phyloP scores from a whole-genome alignment of 2,888 invertebrate genomes.

The Leptinotarsa juncta region DNA sequence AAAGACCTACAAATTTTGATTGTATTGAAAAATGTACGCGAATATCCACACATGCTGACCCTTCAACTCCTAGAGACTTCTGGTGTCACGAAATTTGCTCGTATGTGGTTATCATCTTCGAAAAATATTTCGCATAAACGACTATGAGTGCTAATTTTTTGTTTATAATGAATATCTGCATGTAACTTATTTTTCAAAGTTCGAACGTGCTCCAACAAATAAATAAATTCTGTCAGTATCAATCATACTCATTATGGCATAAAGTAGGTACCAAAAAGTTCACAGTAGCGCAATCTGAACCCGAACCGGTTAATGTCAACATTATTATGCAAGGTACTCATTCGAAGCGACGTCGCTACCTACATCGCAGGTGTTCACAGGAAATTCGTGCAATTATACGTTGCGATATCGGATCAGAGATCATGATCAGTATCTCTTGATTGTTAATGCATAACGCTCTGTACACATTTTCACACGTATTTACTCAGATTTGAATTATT shows the following conservation, averaged over 20 bases:
- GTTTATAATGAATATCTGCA: too few relatives aligned
- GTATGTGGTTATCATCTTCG: too few relatives aligned
- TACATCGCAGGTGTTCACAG: conserved; percentile 17
- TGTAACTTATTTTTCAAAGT: too few relatives aligned
- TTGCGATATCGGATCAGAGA: conserved; percentile 12
- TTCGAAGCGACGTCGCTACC: conserved; percentile 2
- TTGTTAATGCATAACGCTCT: conserved; percentile 4
- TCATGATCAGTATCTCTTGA: conserved; percentile 16
- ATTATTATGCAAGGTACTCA: conserved; percentile 16
- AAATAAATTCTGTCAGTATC: background rate
- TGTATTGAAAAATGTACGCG: too few relatives aligned
- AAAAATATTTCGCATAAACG: too few relatives aligned
- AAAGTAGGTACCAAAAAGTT: background rate
- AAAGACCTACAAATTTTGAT: too few relatives aligned
- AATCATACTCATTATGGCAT: background rate
- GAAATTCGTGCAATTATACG: conserved; percentile 19
- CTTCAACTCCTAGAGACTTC: too few relatives aligned
- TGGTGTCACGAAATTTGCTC: too few relatives aligned
- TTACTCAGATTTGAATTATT: background rate
- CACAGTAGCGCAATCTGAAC: conserved; percentile 1
- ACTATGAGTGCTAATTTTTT: too few relatives aligned
- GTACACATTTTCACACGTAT: conserved; percentile 15
- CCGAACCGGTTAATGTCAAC: conserved; percentile 11
- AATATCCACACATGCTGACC: too few relatives aligned
- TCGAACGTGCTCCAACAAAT: too few relatives aligned